phyloP scores from a whole-genome alignment of 2,113 vertebrate species.

The Anoura caudifer region DNA sequence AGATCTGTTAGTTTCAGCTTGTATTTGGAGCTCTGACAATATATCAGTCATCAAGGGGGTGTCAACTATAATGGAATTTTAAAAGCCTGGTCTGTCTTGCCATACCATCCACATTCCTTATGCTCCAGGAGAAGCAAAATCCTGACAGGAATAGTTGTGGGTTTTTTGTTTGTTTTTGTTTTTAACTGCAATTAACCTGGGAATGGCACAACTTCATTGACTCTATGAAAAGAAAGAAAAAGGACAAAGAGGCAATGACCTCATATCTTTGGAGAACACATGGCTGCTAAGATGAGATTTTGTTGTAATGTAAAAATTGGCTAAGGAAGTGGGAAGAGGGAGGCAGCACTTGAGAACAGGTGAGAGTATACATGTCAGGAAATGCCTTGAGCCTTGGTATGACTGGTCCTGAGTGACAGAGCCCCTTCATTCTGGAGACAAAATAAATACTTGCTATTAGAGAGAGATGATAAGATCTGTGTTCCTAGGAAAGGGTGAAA shows the following conservation, averaged over 20 bases:
- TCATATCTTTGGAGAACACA: not conserved
- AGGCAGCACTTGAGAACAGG: not conserved
- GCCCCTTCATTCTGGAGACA: not conserved
- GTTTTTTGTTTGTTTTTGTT: not conserved
- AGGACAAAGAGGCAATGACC: not conserved
- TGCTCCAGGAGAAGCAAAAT: not conserved
- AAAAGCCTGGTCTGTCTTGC: constrained; percentile 26
- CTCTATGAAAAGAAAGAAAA: not conserved
- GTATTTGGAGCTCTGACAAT: not conserved
- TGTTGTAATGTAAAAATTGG: not conserved
- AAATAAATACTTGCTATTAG: not conserved
- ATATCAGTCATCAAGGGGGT: not conserved
- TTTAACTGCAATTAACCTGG: not conserved
- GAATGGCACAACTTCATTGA: not conserved
- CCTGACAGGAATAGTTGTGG: not conserved
- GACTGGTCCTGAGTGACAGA: not conserved
- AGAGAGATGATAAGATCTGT: not conserved
- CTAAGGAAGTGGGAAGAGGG: not conserved
- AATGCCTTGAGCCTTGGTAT: not conserved
- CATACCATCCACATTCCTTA: not conserved
- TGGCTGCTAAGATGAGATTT: not conserved
- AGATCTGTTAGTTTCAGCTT: not conserved
- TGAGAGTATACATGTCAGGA: not conserved
- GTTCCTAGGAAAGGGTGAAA: not conserved
- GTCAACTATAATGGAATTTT: constrained; percentile 30